Evolutionary conservation across 2,113 vertebrate species (phyloP), one percentile per base, ranked within the genome.

Genomic region (Plecturocebus donacophilus): DNA sequence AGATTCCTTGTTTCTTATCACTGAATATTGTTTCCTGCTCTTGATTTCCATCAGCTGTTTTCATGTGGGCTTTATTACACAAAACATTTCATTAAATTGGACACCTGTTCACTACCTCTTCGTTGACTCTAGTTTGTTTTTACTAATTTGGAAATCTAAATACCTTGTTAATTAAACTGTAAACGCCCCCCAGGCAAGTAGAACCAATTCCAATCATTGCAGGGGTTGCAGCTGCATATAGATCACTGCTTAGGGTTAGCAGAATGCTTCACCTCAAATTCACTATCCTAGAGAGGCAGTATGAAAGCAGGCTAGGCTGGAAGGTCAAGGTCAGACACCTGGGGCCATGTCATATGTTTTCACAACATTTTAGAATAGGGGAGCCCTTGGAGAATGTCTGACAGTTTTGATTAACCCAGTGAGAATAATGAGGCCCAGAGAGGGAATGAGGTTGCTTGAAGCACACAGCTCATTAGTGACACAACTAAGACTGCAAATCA

Each of bases 81-180:
- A 82, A 73, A 40, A 45, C 19, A 56, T 66, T 76, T 64, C 32
- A 81, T 75, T 81, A 66, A 75, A 81, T 66, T 20, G 58, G 64
- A 94, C 73, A 73, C 54, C 64, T 87, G 52, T 45, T 73, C 66
- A 12, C 45, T 32, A 49, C 54, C 45, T 56, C 38, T 91, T 76
- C 71, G 6, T 35, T 45, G 30, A 81, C 32, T 73, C 70, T 52
- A 80, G 2, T 64, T 79, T n/a, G 32, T 56, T 91, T 90, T 68
- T n/a, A 91, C 27, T 94, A 92, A 81, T 76, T 80, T 76, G 10
- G 32, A 87, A 87, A 91, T 64, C 27, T 45, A 75, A 96, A 81
- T 75, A 82, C 25, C 10, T 76, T 91, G 16, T 85, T 96, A 79
- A 85, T 80, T 85, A 85, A 88, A 96, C 32, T 35, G 61, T 35